Evolutionary conservation across 53 echinoderm and acorn worm genomes (phyloP), one percentile per base, ranked within the genome.

Genomic region (Mesocentrotus franciscanus): DNA sequence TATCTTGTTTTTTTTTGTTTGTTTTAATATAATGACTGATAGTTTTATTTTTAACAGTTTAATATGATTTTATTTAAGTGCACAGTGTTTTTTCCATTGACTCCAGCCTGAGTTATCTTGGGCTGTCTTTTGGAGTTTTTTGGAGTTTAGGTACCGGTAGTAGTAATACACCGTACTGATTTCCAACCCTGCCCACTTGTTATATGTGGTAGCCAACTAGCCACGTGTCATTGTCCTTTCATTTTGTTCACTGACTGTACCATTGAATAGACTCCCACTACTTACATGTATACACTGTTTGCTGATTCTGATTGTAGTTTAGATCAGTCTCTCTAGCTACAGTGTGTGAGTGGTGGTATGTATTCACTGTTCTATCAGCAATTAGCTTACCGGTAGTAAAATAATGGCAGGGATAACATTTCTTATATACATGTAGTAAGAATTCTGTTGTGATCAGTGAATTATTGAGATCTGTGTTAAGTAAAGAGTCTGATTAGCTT

Each of bases 191-290:
- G 18, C 81, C 81, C 42, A 39, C 18, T 81, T 39, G 22, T 78
- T 34, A 15, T 78, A 14, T 81, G 81, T 81, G 39, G n/a, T 58
- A 57, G 90, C 90, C 90, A 90, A 18, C 10, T 58, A 57, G 90
- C 90, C 90, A 90, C 89, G 90, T 90, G 90, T 90, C 90, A 90
- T 16, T 90, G 27, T 10, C 58, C 58, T 60, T 60, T 90, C 60
- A 90, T 22, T 90, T 60, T 58, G 90, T 90, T 90, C 58, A 90
- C 60, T 60, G 58, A 90, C 60, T 59, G 18, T 32, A 34, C 29
- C 78, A 32, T 24, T 32, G 90, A 14, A 33, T 33, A 26, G n/a
- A 27, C 39, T 42, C 42, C 81, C 6, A 4, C 81, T 22, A 42
- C 81, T 74, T 30, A n/a, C n/a, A n/a, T n/a, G n/a, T n/a, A 10